phyloP scores from a whole-genome alignment of 64 coral and sea anemone species.

The Pocillopora damicornis region DNA sequence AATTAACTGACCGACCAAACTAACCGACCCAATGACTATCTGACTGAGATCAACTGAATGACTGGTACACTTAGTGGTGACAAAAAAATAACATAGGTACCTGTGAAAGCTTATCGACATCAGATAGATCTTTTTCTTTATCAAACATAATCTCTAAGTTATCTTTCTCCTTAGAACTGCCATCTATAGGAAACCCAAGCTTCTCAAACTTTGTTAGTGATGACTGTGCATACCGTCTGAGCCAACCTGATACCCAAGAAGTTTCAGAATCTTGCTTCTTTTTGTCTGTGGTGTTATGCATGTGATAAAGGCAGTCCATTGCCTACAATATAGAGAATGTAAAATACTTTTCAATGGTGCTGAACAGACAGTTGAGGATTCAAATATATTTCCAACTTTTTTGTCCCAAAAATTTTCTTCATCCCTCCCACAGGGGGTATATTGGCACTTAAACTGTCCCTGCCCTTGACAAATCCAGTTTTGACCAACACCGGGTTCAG shows the following conservation, averaged over 20 bases:
- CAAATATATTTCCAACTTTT: too few relatives aligned
- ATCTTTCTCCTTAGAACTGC: neutral
- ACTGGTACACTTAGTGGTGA: too few relatives aligned
- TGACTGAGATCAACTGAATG: too few relatives aligned
- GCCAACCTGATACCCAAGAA: constrained; percentile 36
- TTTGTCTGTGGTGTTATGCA: neutral
- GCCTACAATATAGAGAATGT: constrained; percentile 7
- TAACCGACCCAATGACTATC: too few relatives aligned
- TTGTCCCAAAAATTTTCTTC: too few relatives aligned
- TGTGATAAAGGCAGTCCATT: constrained; percentile 32
- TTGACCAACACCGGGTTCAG: too few relatives aligned
- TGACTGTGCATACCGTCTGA: constrained; percentile 36
- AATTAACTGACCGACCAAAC: too few relatives aligned
- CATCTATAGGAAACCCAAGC: neutral
- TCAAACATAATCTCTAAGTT: constrained; percentile 49
- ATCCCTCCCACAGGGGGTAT: too few relatives aligned
- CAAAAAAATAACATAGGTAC: neutral
- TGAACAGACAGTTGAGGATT: neutral
- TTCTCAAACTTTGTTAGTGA: constrained; percentile 56
- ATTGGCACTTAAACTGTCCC: too few relatives aligned
- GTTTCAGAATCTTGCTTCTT: neutral
- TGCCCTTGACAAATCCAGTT: too few relatives aligned
- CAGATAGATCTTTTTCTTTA: constrained; percentile 11
- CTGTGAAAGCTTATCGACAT: constrained; percentile 62
- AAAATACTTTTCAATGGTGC: neutral